Evolutionary conservation across 2,113 vertebrate genomes (phyloP).

Genomic region (Riparia riparia): DNA sequence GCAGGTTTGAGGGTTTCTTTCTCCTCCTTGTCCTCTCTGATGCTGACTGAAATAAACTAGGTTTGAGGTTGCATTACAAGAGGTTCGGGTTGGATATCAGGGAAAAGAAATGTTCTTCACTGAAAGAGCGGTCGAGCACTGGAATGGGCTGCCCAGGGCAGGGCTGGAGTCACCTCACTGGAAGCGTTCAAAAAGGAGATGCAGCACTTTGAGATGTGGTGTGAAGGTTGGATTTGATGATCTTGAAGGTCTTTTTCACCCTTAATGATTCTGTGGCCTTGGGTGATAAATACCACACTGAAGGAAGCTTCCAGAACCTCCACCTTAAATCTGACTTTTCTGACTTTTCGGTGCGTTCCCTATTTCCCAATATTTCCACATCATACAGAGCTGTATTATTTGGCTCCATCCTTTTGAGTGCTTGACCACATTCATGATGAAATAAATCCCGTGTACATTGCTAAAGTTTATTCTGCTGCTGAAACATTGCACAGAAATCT

Average conservation of each 20-base stretch:
- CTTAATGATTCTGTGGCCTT: not conserved
- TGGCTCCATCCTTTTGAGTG: not conserved
- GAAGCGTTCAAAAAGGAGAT: not conserved
- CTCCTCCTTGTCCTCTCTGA: not conserved
- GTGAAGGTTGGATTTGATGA: not conserved
- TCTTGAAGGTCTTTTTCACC: not conserved
- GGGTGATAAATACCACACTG: not conserved
- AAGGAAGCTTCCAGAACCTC: not conserved
- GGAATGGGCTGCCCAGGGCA: not conserved
- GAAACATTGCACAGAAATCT: not conserved
- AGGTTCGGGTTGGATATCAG: not conserved
- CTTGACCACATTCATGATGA: not conserved
- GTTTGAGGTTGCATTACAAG: not conserved
- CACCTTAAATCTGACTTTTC: not conserved
- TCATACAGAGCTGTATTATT: not conserved
- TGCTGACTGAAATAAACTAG: not conserved
- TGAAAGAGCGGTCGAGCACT: accelerated
- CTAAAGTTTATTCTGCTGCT: not conserved
- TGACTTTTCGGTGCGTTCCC: not conserved
- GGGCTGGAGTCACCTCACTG: not conserved
- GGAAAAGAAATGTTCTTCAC: too few relatives aligned
- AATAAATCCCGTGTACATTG: not conserved
- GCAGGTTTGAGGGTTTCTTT: not conserved
- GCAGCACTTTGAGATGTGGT: not conserved
- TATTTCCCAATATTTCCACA: not conserved